Evolutionary conservation across 1,140 invertebrate species (phyloP), one percentile per base, ranked within the genome.

Genomic region (Trialeurodes vaporariorum): DNA sequence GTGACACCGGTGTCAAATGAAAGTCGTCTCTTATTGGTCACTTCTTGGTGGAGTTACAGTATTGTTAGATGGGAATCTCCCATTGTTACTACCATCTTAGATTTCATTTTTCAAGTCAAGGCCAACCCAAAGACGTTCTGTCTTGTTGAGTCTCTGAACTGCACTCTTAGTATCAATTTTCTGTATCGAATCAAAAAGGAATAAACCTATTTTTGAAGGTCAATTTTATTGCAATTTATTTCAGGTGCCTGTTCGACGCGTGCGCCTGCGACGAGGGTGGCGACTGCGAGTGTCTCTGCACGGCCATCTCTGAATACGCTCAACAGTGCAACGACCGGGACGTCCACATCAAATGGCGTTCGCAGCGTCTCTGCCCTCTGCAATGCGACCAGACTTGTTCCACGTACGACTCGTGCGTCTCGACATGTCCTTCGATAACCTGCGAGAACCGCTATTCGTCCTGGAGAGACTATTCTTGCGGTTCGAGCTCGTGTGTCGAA

Each of bases 221-320:
- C n/a, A n/a, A n/a, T n/a, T n/a, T n/a, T n/a, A n/a, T n/a, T n/a
- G n/a, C n/a, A n/a, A n/a, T n/a, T n/a, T 64, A 60, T 69, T 63
- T n/a, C 63, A 81, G 87, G 59, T 94, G 91, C 76, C 83, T 90
- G 65, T 85, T 85, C 65, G 92, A 94, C 78, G 83, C 89, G 0
- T 96, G 92, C 78, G 91, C 86, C 25, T 96, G 94, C 77, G 92
- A 94, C 77, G 80, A 84, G 73, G 93, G 93, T 23, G 93, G 87
- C 0, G 93, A 95, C 76, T 96, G 93, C 75, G 87, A 91, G 67
- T 96, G 93, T 78, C 77, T 94, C 0, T 96, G 93, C 76, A 92
- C 92, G 0, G 89, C 92, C 0, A 79, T 96, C 21, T 87, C 91
- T 0, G 87, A 89, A 2, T 95, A 95, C 77, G 90, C 91, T 23